Evolutionary conservation across 1,140 invertebrate species (phyloP).

Genomic region (Heliconius himera): DNA sequence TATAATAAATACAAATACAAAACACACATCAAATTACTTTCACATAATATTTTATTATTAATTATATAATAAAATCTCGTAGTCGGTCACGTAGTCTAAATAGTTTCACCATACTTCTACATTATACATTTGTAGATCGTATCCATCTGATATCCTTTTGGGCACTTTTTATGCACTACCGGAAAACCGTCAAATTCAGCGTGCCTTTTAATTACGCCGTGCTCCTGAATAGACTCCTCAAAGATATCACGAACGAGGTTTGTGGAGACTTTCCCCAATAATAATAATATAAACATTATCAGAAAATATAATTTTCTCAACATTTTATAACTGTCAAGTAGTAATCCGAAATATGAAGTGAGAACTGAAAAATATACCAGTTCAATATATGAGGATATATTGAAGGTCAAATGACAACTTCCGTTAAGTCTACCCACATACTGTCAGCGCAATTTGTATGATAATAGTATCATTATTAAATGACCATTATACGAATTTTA

Average conservation of each 20-base stretch:
- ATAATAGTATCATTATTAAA: not conserved
- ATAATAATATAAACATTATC: slow-evolving; percentile 25
- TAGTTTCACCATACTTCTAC: slow-evolving; percentile 61
- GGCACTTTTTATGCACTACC: slow-evolving; percentile 42
- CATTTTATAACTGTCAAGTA: slow-evolving; percentile 38
- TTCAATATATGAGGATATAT: slow-evolving; percentile 26
- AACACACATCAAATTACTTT: not conserved
- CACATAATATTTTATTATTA: not conserved
- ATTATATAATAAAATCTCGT: not conserved
- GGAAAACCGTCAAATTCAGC: slow-evolving; percentile 56
- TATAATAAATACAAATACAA: not conserved
- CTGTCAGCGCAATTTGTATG: slow-evolving; percentile 7
- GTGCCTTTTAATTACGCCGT: slow-evolving; percentile 49
- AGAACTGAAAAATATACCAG: slow-evolving; percentile 11
- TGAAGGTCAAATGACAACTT: slow-evolving; percentile 38
- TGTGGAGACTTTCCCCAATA: slow-evolving; percentile 23
- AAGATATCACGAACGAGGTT: slow-evolving; percentile 41
- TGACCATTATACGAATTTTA: not conserved
- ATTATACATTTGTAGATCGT: slow-evolving; percentile 51
- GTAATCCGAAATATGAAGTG: not conserved
- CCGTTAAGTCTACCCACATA: slow-evolving; percentile 33
- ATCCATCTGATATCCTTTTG: slow-evolving; percentile 55
- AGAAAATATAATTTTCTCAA: slow-evolving; percentile 34
- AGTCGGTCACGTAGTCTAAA: not conserved
- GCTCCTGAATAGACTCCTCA: slow-evolving; percentile 43